Evolutionary conservation across 2,888 invertebrate species (phyloP), one percentile per base, ranked within the genome.

Genomic region (Thymelicus acteon): DNA sequence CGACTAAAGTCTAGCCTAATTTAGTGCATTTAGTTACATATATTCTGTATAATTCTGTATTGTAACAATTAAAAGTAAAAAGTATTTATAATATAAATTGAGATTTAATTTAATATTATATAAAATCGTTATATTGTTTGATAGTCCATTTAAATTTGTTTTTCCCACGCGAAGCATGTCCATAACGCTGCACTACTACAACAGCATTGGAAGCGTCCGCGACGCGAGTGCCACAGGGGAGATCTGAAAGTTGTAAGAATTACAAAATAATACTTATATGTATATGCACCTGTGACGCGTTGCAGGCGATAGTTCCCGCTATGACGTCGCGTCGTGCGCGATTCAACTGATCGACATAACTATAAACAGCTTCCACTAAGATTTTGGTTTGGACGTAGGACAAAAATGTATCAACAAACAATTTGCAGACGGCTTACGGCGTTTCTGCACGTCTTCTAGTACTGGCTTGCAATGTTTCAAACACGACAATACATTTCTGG

Each of bases 221-320:
- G 62, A 69, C 62, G 68, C 57, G 62, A 63, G 68, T 63, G 62
- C 68, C 39, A 44, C 68, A 37, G 6, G 52, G 62, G 54, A 69
- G 62, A 69, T 69, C 48, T 69, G 48, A 62, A 69, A 69, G 68
- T 69, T 63, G 68, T 69, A 69, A 69, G 68, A 37, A 69, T 69
- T 57, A 69, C 57, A 62, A 24, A 67, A 68, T 68, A 67, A 62
- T 68, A 37, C 15, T 7, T 61, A 19, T 62, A 37, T 69, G 37
- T 69, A 48, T 62, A 31, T 54, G 68, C 68, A 69, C 68, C 37
- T 57, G 62, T 62, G 62, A 44, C 62, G 52, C 60, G 54, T 69
- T 69, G 15, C 68, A 63, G 62, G 68, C 62, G 39, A 31, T 63
- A 58, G 57, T 63, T 37, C 52, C 40, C 39, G 52, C 64, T 54